Evolutionary conservation across 2,797 vertebrate genomes (phyloP).

Genomic region (Ptychobarbus kaznakovi): DNA sequence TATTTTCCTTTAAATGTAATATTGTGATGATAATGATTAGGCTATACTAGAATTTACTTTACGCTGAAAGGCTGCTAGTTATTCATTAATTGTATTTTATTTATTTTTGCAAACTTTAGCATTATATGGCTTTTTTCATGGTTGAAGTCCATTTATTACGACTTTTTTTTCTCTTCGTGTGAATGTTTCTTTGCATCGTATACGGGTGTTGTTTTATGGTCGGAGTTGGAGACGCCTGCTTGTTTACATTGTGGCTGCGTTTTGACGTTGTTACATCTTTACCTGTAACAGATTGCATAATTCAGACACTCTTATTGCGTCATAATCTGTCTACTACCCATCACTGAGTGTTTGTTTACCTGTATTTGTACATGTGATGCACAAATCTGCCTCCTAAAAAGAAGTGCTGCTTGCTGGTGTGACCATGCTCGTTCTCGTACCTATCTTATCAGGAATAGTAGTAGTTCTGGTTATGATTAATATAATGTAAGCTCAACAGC

Average conservation of each 20-base stretch:
- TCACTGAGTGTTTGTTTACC: conserved; percentile 13
- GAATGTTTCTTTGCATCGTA: background rate
- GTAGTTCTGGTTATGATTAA: background rate
- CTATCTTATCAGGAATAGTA: background rate
- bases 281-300: conserved; percentile 38
- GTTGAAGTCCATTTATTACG: background rate
- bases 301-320: background rate
- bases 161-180: background rate
- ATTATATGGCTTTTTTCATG: background rate
- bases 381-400: background rate
- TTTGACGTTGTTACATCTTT: conserved; percentile 13
- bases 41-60: background rate
- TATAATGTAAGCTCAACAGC: background rate
- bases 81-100: background rate
- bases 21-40: too few relatives aligned
- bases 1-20: background rate
- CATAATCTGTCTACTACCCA: conserved; percentile 7
- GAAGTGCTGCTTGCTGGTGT: background rate
- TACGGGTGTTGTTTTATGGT: background rate
- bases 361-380: background rate
- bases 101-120: background rate
- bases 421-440: background rate
- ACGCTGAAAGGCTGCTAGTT: background rate
- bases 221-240: background rate
- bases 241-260: conserved; percentile 12